phyloP scores from a whole-genome alignment of 1,140 invertebrate species.

The Atta cephalotes region DNA sequence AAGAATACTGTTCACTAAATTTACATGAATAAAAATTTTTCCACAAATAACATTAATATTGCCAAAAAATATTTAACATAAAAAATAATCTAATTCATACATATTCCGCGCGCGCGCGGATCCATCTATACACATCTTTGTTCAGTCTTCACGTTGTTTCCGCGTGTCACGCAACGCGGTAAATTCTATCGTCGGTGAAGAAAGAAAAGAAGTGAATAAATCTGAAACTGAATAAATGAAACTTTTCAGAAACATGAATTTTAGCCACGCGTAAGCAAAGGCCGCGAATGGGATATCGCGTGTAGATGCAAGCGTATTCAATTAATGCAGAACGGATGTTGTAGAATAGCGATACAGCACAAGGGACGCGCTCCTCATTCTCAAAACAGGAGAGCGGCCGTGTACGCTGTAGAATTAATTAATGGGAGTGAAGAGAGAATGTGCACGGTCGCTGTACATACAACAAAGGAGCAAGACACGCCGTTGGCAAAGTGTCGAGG shows the following conservation, averaged over 20 bases:
- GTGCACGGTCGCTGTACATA: slow-evolving; percentile 4
- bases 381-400: slow-evolving; percentile 62
- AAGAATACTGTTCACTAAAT: neutral
- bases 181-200: neutral
- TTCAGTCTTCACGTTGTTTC: slow-evolving; percentile 5
- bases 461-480: slow-evolving; percentile 26
- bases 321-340: slow-evolving; percentile 72
- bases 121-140: neutral
- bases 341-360: slow-evolving; percentile 56
- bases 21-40: neutral
- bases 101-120: neutral
- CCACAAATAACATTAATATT: neutral
- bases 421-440: slow-evolving; percentile 53
- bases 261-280: slow-evolving; percentile 22
- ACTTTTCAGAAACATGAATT: slow-evolving; percentile 41
- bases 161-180: slow-evolving; percentile 17
- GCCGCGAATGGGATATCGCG: slow-evolving; percentile 53
- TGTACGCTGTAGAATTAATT: slow-evolving; percentile 60
- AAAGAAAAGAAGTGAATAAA: slow-evolving; percentile 6
- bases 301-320: slow-evolving; percentile 64
- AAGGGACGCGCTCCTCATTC: slow-evolving; percentile 58
- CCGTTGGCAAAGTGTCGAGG: slow-evolving; percentile 22
- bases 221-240: slow-evolving; percentile 41
- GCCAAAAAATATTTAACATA: slow-evolving; percentile 6
- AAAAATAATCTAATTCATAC: slow-evolving; percentile 10